A percentile compares a stretch with the other conserved stretches of the same genome.
phyloP scores from a whole-genome alignment of 2,113 vertebrate species.

The Micromys minutus region DNA sequence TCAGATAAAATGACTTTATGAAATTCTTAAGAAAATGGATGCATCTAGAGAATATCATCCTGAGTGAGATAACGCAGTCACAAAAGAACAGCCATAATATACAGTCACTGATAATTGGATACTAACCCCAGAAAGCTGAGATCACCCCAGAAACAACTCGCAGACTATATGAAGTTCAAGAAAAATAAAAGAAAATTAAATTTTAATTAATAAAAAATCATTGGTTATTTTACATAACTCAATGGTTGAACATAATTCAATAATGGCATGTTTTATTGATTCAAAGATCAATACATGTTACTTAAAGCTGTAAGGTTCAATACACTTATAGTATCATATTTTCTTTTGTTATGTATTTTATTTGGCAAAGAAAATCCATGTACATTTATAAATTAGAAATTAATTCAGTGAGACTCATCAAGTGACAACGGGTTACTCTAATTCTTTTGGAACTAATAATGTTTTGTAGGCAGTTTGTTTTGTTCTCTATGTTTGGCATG shows the following conservation, averaged over 20 bases:
- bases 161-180: no score
- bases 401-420: constrained; percentile 21
- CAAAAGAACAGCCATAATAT: no score
- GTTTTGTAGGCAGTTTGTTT: constrained; percentile 27
- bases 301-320: neutral
- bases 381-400: constrained; percentile 39
- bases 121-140: no score
- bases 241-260: neutral
- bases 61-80: no score
- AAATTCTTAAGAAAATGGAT: no score
- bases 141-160: no score
- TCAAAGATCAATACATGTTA: neutral
- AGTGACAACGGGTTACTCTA: neutral
- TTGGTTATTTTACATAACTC: constrained; percentile 30
- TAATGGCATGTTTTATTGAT: neutral
- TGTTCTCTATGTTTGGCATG: constrained; percentile 32
- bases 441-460: constrained; percentile 41
- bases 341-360: neutral
- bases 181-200: no score
- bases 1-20: no score
- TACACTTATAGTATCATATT: neutral
- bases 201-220: no score
- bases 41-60: no score
- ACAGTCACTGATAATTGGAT: no score
- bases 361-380: neutral